Evolutionary conservation across 2,797 vertebrate species (phyloP), one percentile per base, ranked within the genome.

Genomic region (Basileuterus tristriatus): DNA sequence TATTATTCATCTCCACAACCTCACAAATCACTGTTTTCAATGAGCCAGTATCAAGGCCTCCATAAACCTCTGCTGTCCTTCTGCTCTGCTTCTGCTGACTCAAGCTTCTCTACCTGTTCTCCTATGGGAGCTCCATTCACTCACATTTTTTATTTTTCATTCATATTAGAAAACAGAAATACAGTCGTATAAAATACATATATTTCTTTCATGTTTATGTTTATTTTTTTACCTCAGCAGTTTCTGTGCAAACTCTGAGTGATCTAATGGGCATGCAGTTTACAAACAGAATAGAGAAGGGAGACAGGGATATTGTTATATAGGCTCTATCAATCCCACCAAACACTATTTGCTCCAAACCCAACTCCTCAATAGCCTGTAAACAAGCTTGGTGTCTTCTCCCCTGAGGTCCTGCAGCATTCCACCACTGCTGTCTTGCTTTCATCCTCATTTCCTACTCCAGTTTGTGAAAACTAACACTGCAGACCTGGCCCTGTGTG

Each of bases 71-170:
- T 41, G 34, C 74, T 6, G 3, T 69, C 67, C 88, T 95, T 69
- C 68, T 50, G 50, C 62, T 84, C 81, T 88, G 80, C 68, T 92
- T 93, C 58, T 87, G 90, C 84, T 93, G 92, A 95, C 69, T 93
- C 89, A 84, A 92, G 62, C 68, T 87, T 77, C 83, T 77, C 52
- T 65, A 59, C 30, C 17, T 62, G 5, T n/a, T 81, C 56, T 94
- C 43, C 52, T 70, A 3, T 3, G 83, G 80, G 70, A 88, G 56
- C 41, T 76, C 44, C 49, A 53, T 74, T 82, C 83, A 43, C 49
- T 85, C 59, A 78, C 2, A 0, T 80, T 81, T 82, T 72, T 81
- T 90, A 1, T 88, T 41, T 87, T 82, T 81, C 60, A 56, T 74
- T 84, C 56, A 27, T 69, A 65, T 69, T 67, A 78, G 56, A 85